Conservation (phyloP, 1,140 invertebrate species). For the Stegodyphus dumicola region DNA sequence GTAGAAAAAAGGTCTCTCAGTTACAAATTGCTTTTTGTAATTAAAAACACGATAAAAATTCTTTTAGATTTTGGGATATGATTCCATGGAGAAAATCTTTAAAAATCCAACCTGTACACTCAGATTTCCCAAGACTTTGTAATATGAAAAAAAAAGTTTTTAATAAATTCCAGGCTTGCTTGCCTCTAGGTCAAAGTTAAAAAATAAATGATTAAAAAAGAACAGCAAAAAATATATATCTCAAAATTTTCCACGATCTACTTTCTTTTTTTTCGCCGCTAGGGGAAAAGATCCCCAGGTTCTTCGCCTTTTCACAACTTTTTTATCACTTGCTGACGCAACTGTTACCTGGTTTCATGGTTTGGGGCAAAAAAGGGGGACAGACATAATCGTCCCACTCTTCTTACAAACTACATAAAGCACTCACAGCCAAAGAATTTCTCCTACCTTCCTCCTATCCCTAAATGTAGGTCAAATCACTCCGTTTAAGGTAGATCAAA, state of each 20-base stretch:
- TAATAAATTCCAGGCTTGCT: too few species aligned
- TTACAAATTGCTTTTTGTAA: too few species aligned
- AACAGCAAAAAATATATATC: too few species aligned
- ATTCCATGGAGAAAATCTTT: too few species aligned
- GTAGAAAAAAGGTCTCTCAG: too few species aligned
- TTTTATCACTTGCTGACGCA: conserved; percentile 16
- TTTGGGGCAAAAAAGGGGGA: neutral
- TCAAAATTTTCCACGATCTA: conserved; percentile 28
- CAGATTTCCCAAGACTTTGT: too few species aligned
- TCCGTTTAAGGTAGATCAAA: neutral
- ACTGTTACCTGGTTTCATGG: conserved; percentile 27
- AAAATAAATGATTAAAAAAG: too few species aligned
- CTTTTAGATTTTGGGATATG: too few species aligned
- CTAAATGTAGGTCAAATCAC: conserved; percentile 48
- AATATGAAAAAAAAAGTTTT: too few species aligned
- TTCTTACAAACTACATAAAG: conserved; percentile 3
- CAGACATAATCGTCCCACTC: neutral
- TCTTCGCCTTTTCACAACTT: neutral
- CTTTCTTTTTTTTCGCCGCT: conserved; percentile 7
- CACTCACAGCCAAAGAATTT: neutral
- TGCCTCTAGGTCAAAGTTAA: too few species aligned
- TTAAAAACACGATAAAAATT: too few species aligned
- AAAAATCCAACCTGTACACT: too few species aligned
- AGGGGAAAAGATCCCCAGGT: neutral
- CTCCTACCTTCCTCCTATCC: neutral